Evolutionary conservation across 2,113 vertebrate genomes (phyloP).

Genomic region (Protobothrops flavoviridis): DNA sequence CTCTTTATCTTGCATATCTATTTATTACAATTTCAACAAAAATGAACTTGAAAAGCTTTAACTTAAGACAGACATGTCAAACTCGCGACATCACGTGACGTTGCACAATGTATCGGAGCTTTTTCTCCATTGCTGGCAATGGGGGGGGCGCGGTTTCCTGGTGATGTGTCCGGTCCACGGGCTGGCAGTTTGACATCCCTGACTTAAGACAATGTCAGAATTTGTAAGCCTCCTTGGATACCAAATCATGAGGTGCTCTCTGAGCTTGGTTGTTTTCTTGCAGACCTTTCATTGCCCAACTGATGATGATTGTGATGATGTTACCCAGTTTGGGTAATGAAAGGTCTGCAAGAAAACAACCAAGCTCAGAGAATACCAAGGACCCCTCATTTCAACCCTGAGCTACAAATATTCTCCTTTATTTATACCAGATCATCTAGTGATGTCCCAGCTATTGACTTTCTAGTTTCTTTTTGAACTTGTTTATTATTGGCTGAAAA

Average conservation of each 20-base stretch:
- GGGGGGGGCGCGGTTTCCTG: too few relatives aligned
- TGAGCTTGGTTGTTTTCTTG: not conserved
- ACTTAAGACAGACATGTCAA: not conserved
- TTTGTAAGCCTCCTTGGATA: not conserved
- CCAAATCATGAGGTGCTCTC: not conserved
- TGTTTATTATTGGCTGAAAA: not conserved
- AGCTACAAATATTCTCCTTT: not conserved
- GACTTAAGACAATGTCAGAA: not conserved
- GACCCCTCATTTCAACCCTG: not conserved
- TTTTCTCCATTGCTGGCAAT: too few relatives aligned
- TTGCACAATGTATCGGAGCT: too few relatives aligned
- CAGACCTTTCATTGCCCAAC: not conserved
- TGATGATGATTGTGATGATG: not conserved
- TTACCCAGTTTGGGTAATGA: not conserved
- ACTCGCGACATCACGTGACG: too few relatives aligned
- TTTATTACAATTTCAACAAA: not conserved
- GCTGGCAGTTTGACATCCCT: too few relatives aligned
- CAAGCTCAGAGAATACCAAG: not conserved
- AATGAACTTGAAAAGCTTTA: not conserved
- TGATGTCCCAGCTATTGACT: not conserved
- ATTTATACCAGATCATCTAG: not conserved
- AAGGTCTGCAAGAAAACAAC: not conserved
- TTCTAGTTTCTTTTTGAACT: not conserved
- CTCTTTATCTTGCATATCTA: not conserved
- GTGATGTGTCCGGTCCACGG: too few relatives aligned